phyloP scores from a whole-genome alignment of 2,797 vertebrate species.

The Hirundo rustica region DNA sequence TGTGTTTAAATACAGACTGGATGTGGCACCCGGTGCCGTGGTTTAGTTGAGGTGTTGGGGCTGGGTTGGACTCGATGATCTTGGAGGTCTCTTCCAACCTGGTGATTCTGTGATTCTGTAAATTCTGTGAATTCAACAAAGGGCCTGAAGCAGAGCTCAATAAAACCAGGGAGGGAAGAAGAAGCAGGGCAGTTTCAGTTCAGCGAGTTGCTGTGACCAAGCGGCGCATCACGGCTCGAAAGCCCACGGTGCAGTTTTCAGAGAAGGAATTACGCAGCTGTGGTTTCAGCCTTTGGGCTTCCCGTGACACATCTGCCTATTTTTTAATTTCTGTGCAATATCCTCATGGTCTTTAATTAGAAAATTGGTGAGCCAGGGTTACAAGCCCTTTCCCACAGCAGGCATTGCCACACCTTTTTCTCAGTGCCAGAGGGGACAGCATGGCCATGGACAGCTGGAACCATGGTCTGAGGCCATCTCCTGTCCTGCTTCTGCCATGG shows the following conservation, averaged over 20 bases:
- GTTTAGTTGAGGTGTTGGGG: too few species aligned
- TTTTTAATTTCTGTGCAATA: background rate
- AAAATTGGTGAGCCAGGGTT: background rate
- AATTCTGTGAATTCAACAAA: background rate
- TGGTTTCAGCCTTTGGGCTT: background rate
- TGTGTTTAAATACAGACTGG: too few species aligned
- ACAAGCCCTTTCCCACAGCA: background rate
- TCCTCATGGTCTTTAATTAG: background rate
- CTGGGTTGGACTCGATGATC: too few species aligned
- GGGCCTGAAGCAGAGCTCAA: background rate
- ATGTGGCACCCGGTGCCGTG: too few species aligned
- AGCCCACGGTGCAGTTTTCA: background rate
- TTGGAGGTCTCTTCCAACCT: too few species aligned
- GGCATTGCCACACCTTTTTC: background rate
- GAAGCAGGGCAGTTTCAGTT: background rate
- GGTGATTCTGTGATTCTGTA: too few species aligned
- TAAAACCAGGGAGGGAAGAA: background rate
- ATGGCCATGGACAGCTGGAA: background rate
- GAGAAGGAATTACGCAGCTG: fast-evolving
- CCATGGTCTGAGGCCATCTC: background rate
- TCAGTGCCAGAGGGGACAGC: background rate
- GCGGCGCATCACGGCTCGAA: fast-evolving
- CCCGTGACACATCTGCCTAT: background rate
- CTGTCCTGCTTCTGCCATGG: background rate
- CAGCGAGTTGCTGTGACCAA: background rate